Percentiles rank a stretch among this genome's conserved stretches.
phyloP scores from a whole-genome alignment of 1,140 invertebrate genomes.

The Anagrus nilaparvatae region DNA sequence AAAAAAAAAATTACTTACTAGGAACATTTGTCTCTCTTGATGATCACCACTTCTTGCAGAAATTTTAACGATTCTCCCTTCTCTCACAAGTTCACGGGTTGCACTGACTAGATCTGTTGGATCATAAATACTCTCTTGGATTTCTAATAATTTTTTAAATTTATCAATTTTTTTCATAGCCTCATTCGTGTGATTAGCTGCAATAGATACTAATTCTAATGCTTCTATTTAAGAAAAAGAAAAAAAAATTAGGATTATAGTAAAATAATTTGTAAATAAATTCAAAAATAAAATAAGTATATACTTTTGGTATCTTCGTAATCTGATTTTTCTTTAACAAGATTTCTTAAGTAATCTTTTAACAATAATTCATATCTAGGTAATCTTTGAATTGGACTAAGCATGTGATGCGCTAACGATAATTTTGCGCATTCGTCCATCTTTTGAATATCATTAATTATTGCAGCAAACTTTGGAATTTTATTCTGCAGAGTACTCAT shows the following conservation, averaged over 20 bases:
- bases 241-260: slow-evolving; percentile 7
- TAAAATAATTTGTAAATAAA: not conserved
- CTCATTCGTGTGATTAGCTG: slow-evolving; percentile 67
- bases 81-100: slow-evolving; percentile 56
- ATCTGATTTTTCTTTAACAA: slow-evolving; percentile 49
- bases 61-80: slow-evolving; percentile 59
- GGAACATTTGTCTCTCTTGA: slow-evolving; percentile 59
- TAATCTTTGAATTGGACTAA: slow-evolving; percentile 67
- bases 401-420: slow-evolving; percentile 60
- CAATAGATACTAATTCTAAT: slow-evolving; percentile 57
- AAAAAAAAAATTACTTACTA: slow-evolving; percentile 42
- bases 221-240: slow-evolving; percentile 45
- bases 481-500: slow-evolving; percentile 53
- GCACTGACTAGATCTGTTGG: slow-evolving; percentile 60
- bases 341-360: slow-evolving; percentile 54
- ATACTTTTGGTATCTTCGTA: slow-evolving; percentile 52
- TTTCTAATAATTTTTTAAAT: slow-evolving; percentile 40
- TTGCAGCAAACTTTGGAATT: slow-evolving; percentile 50
- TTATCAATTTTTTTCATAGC: slow-evolving; percentile 50
- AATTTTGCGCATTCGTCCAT: slow-evolving; percentile 53
- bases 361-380: slow-evolving; percentile 59
- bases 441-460: slow-evolving; percentile 58
- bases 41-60: slow-evolving; percentile 52
- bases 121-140: slow-evolving; percentile 42
- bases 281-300: slow-evolving; percentile 9